phyloP scores from a whole-genome alignment of 1,140 invertebrate species.

The Tetragnatha versicolor region DNA sequence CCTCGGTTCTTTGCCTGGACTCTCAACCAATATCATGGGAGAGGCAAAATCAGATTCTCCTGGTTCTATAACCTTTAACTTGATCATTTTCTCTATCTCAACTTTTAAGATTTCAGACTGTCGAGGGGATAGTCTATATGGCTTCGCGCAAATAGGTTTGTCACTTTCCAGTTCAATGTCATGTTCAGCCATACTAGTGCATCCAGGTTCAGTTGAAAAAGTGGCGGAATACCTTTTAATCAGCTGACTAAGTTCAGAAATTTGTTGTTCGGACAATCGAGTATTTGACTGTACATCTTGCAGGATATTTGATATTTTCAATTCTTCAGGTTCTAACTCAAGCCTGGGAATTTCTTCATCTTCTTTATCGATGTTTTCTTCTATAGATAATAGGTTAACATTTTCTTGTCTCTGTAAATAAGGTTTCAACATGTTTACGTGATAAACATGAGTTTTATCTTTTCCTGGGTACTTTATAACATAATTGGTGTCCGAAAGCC shows the following conservation, averaged over 20 bases:
- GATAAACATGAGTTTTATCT: neutral
- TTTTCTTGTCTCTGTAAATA: neutral
- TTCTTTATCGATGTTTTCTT: neutral
- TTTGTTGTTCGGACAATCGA: neutral
- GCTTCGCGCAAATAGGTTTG: neutral
- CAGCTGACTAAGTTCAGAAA: neutral
- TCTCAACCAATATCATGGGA: too few species aligned
- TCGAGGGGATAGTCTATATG: neutral
- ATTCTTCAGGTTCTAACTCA: neutral
- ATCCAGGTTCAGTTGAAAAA: constrained; percentile 20
- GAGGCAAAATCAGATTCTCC: too few species aligned
- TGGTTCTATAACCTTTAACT: too few species aligned
- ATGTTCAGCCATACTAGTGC: neutral
- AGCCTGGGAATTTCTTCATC: neutral
- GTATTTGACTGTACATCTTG: neutral
- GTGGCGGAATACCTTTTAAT: neutral
- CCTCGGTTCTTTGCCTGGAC: too few species aligned
- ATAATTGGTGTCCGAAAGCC: constrained; percentile 20
- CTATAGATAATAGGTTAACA: neutral
- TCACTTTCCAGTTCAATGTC: constrained; percentile 1
- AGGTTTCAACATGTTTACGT: constrained; percentile 17
- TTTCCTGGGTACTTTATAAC: neutral
- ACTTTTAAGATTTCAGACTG: constrained; percentile 29
- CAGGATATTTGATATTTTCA: neutral
- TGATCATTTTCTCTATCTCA: too few species aligned